A percentile compares a stretch with the other conserved stretches of the same genome.
These are phyloP conservation scores for Grallaria varia DNA, from an alignment of 2,113 vertebrate species.

Conservation along the genomic window DNA sequence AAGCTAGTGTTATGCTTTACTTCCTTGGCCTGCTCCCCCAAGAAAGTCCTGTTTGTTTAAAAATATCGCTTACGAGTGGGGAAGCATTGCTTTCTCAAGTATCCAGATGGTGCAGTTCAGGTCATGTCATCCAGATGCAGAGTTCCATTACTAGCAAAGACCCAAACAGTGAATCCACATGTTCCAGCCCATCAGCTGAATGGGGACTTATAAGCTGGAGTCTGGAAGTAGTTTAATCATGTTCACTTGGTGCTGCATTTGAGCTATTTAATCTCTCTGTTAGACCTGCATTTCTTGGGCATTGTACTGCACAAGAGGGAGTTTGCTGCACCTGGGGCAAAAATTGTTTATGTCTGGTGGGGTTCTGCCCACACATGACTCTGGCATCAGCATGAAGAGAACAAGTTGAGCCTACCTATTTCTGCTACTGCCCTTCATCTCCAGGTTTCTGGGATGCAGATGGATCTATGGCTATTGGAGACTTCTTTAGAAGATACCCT, in stretches of 20 bases:
- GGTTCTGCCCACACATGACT: background rate
- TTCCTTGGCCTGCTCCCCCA: background rate
- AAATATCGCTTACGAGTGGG: background rate
- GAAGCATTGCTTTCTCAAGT: conserved; percentile 15
- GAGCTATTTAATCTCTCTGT: background rate
- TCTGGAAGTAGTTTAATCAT: background rate
- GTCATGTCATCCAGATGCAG: conserved; percentile 28
- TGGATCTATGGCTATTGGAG: background rate
- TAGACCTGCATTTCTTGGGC: background rate
- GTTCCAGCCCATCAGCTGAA: background rate
- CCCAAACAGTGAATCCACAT: background rate
- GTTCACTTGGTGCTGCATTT: background rate
- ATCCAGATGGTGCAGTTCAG: conserved; percentile 38
- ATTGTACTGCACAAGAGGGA: background rate
- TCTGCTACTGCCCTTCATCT: background rate
- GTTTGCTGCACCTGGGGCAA: background rate
- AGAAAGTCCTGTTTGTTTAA: conserved; percentile 25
- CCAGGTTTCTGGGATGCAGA: background rate
- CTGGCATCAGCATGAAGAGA: background rate
- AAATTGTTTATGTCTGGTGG: background rate
- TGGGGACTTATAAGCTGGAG: background rate
- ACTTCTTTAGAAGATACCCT: rapidly evolving
- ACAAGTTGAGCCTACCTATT: background rate
- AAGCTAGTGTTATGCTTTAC: background rate
- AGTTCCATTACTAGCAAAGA: background rate